Evolutionary conservation across 2,888 invertebrate species (phyloP).

Genomic region (Lycophotia porphyrea): DNA sequence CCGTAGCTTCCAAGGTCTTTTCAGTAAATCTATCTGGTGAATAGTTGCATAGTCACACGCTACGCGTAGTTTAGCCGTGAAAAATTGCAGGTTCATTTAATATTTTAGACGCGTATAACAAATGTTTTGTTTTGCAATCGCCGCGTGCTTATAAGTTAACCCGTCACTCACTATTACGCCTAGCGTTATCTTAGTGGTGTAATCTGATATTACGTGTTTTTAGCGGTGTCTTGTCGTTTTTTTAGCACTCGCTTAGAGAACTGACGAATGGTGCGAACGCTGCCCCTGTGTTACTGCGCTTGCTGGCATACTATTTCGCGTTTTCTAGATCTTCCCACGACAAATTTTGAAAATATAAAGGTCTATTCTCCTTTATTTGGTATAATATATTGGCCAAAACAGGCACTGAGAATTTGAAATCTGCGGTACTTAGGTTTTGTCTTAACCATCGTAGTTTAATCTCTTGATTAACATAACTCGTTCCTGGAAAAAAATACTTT

Average conservation of each 20-base stretch:
- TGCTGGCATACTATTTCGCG: conserved; percentile 38
- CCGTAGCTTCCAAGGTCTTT: conserved; percentile 43
- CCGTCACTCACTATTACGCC: conserved; percentile 61
- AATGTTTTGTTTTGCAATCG: conserved; percentile 70
- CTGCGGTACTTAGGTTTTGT: conserved; percentile 7
- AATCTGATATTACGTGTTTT: conserved; percentile 64
- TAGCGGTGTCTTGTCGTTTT: conserved; percentile 49
- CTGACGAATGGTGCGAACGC: conserved; percentile 31
- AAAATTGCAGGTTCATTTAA: conserved; percentile 71
- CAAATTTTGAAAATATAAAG: not conserved
- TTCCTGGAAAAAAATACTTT: conserved; percentile 40
- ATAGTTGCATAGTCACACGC: conserved; percentile 50
- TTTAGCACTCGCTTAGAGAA: conserved; percentile 36
- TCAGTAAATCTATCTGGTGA: conserved; percentile 40
- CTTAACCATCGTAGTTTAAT: conserved; percentile 28
- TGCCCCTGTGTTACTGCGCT: conserved; percentile 27
- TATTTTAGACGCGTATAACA: conserved; percentile 73
- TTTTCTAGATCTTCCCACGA: conserved; percentile 5
- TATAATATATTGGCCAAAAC: conserved; percentile 8
- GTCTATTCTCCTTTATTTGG: not conserved
- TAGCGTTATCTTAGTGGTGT: conserved; percentile 65
- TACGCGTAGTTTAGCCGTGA: conserved; percentile 58
- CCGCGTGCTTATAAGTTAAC: conserved; percentile 62
- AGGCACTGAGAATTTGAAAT: conserved; percentile 17
- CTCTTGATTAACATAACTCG: conserved; percentile 43